These are phyloP conservation scores for Centropristis striata DNA, from an alignment of 2,113 vertebrate species.

Conservation along the genomic window DNA sequence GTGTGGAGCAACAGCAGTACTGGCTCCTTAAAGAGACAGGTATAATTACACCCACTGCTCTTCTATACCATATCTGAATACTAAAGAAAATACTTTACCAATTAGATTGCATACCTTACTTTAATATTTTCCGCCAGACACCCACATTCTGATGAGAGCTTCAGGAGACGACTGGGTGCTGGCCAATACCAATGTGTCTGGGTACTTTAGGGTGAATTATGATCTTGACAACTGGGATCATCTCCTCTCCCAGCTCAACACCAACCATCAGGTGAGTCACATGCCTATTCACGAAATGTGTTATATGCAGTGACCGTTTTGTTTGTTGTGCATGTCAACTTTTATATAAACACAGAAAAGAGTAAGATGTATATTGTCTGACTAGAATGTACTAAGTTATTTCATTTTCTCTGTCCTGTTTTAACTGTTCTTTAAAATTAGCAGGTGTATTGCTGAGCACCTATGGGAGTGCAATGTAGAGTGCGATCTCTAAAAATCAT, in stretches of 20 bases:
- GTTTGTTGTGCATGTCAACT: not conserved
- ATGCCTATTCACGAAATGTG: not conserved
- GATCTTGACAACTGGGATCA: constrained; percentile 90
- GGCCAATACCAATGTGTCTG: constrained; percentile 88
- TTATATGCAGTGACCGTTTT: not conserved
- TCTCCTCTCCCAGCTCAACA: constrained; percentile 83
- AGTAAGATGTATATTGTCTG: not conserved
- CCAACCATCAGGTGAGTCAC: constrained; percentile 67
- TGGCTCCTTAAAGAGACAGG: constrained; percentile 87
- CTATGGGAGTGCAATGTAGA: too few species aligned
- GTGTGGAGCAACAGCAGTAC: rapidly evolving
- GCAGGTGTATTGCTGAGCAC: too few species aligned
- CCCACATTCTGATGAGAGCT: constrained; percentile 46
- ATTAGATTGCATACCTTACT: not conserved
- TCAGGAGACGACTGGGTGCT: constrained; percentile 85
- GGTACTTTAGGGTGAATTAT: constrained; percentile 96
- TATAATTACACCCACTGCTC: constrained; percentile 52
- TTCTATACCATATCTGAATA: not conserved
- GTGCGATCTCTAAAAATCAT: too few species aligned
- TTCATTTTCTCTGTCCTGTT: too few species aligned
- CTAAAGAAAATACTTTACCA: not conserved
- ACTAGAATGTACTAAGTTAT: too few species aligned
- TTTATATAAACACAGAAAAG: not conserved
- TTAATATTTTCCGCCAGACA: constrained; percentile 62
- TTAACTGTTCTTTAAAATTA: too few species aligned